Evolutionary conservation across 2,888 invertebrate species (phyloP).

Genomic region (Phrixothrix hirtus): DNA sequence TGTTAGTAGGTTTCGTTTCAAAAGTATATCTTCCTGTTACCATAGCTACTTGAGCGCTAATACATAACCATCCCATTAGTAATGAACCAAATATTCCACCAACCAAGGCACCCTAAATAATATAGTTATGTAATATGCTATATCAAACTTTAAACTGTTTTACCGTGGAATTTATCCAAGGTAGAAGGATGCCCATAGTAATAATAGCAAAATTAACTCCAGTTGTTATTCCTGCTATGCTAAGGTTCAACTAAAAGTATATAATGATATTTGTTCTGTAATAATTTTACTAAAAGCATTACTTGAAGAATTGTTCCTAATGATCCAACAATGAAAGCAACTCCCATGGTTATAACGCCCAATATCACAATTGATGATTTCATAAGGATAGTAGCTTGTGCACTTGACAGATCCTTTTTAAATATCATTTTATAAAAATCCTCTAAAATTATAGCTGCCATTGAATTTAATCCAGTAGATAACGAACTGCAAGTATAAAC

Average conservation of each 20-base stretch:
- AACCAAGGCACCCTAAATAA: slow-evolving; percentile 65
- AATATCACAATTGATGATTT: background rate
- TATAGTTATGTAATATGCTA: too few species aligned
- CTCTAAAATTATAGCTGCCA: slow-evolving; percentile 1
- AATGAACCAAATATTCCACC: slow-evolving; percentile 68
- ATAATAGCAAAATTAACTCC: slow-evolving; percentile 71
- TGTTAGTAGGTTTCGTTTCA: slow-evolving; percentile 66
- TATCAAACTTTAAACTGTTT: too few species aligned
- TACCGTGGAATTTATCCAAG: slow-evolving; percentile 63
- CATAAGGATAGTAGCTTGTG: background rate
- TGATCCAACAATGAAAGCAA: background rate
- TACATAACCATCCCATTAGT: slow-evolving; percentile 68
- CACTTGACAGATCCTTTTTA: background rate
- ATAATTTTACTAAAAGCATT: too few species aligned
- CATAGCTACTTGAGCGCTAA: slow-evolving; percentile 70
- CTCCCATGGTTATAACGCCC: background rate
- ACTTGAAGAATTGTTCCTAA: slow-evolving; percentile 1
- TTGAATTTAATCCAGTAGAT: background rate
- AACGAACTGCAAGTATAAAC: background rate
- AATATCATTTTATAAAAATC: slow-evolving; percentile 1
- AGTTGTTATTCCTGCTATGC: slow-evolving; percentile 65
- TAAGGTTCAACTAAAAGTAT: slow-evolving; percentile 61
- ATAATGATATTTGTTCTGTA: background rate
- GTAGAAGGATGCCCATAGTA: slow-evolving; percentile 68
- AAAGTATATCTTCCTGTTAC: slow-evolving; percentile 65